Base-by-base conservation (phyloP, 2,797 vertebrate genomes). In the Sphenopsis melanotis region DNA sequence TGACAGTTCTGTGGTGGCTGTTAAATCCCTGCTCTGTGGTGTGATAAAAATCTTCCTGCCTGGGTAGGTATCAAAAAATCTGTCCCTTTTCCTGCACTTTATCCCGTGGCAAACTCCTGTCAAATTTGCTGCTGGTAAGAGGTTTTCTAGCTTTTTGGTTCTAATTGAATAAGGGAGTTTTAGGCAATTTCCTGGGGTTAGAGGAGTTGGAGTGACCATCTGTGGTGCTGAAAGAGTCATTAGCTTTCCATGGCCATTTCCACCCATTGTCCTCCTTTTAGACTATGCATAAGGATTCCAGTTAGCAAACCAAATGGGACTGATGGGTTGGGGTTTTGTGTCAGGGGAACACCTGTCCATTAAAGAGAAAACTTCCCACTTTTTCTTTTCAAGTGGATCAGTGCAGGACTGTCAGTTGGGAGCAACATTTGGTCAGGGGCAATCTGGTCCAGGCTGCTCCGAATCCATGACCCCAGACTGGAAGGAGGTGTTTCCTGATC, bases 271-370 rank as follows among this genome's bases (percentile, higher is more conserved):
- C 72, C 85, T 75, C 87, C 57, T 91, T 86, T 93, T 18, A 78
- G 84, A 8, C 63, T 36, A 7, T 47, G 91, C 94, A 55, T 27
- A 89, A 91, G 87, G 93, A 83, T 84, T 84, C 83, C 70, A 93
- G 81, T 85, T 46, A 87, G 88, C 83, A 64, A 50, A 84, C 68
- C 68, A 64, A 91, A 85, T 17, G 71, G 69, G 76, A 83, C n/a
- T 0, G 12, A 71, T 76, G 92, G 82, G 60, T 37, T 87, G 69
- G 16, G 12, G 32, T 94, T 92, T 76, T 91, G 68, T 93, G 83
- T 95, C 82, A 49, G 64, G 76, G 79, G 29, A 93, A 91, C 94
- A 96, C 96, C 94, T 97, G 96, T 55, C 94, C 87, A 52, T 92
- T 92, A 81, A 44, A 84, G 37, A 63, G 84, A 91, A 90, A 96